Conservation (phyloP, 2,888 invertebrate species). For the Chloroclystis v-ata region DNA sequence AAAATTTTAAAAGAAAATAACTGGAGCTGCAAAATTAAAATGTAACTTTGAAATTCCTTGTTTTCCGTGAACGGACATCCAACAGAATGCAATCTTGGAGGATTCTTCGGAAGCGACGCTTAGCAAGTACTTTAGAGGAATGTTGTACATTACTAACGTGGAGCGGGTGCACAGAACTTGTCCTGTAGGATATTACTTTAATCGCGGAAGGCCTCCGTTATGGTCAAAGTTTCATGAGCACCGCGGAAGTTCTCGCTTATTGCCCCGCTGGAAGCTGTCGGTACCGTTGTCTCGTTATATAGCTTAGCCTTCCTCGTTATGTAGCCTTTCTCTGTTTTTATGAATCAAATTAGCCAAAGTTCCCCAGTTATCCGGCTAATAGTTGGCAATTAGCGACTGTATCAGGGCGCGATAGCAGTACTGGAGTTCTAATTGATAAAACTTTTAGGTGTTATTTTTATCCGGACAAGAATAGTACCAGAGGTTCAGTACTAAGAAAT, state of each 20-base stretch:
- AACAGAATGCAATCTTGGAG: slow-evolving; percentile 22
- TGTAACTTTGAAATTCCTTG: slow-evolving; percentile 3
- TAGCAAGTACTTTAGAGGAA: slow-evolving; percentile 44
- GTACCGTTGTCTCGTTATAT: slow-evolving; percentile 39
- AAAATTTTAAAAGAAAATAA: too few relatives aligned
- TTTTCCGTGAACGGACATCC: slow-evolving; percentile 8
- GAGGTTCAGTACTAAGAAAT: too few relatives aligned
- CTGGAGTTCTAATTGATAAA: slow-evolving; percentile 5
- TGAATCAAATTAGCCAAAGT: slow-evolving; percentile 20
- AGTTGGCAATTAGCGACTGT: slow-evolving; percentile 14
- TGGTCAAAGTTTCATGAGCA: slow-evolving; percentile 49
- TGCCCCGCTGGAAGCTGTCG: slow-evolving; percentile 38
- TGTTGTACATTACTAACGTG: slow-evolving; percentile 42
- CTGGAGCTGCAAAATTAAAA: slow-evolving; percentile 7
- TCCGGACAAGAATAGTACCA: too few relatives aligned
- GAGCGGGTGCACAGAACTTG: slow-evolving; percentile 45
- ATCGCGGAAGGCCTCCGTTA: slow-evolving; percentile 58
- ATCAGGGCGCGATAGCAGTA: slow-evolving; percentile 7
- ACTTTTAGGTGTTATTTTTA: background rate
- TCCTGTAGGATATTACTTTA: slow-evolving; percentile 58
- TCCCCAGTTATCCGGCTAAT: slow-evolving; percentile 12
- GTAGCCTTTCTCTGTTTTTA: slow-evolving; percentile 37
- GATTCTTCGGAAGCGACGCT: slow-evolving; percentile 29
- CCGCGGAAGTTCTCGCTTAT: slow-evolving; percentile 45
- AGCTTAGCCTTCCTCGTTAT: too few relatives aligned